A percentile compares a stretch with the other conserved stretches of the same genome.
phyloP scores from a whole-genome alignment of 2,888 invertebrate genomes.

The Eupithecia subfuscata region DNA sequence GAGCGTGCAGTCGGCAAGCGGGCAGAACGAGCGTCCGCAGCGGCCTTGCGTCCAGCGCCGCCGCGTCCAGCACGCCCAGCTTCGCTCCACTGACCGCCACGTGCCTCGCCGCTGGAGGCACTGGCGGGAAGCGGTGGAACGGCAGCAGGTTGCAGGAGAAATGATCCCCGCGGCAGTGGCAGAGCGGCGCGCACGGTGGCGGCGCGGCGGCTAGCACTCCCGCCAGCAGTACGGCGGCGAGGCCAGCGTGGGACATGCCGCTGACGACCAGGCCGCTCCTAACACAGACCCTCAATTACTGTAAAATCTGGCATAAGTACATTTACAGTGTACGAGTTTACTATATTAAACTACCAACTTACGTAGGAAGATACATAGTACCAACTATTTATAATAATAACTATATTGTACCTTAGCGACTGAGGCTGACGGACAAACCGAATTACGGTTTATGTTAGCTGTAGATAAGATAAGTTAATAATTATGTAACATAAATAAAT shows the following conservation, averaged over 20 bases:
- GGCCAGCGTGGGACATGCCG: slow-evolving; percentile 29
- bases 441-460: too few species aligned
- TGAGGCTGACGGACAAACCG: too few species aligned
- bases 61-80: slow-evolving; percentile 87
- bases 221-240: slow-evolving; percentile 33
- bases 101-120: slow-evolving; percentile 82
- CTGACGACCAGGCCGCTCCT: slow-evolving; percentile 16
- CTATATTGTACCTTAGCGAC: too few species aligned
- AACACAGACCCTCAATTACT: not conserved
- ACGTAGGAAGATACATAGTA: too few species aligned
- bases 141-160: slow-evolving; percentile 65
- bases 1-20: slow-evolving; percentile 89
- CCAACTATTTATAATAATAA: too few species aligned
- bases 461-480: too few species aligned
- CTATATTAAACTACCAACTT: too few species aligned
- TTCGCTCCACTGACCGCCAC: slow-evolving; percentile 86
- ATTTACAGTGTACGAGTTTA: too few species aligned
- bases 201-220: slow-evolving; percentile 34
- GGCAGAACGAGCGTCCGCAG: slow-evolving; percentile 90
- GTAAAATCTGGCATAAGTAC: not conserved
- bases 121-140: slow-evolving; percentile 64
- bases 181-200: slow-evolving; percentile 55
- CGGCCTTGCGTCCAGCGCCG: slow-evolving; percentile 88
- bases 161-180: slow-evolving; percentile 64
- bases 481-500: too few species aligned